Evolutionary conservation across 2,888 invertebrate genomes (phyloP).

Genomic region (Epsilonema sp.): DNA sequence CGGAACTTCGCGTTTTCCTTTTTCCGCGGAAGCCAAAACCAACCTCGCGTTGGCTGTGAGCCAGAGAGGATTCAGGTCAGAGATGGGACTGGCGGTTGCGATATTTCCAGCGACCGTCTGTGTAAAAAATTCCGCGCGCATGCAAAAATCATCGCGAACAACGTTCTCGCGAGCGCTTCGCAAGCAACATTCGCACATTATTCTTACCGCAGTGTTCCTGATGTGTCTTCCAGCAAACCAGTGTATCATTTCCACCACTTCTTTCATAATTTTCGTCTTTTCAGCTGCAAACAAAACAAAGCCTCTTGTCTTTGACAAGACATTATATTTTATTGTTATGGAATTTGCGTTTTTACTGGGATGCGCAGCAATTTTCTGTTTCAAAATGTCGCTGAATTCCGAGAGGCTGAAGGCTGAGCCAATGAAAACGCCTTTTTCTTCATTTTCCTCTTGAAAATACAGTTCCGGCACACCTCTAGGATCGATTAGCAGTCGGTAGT

Average conservation of each 20-base stretch:
- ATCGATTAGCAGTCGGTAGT: slow-evolving; percentile 57
- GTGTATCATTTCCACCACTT: slow-evolving; percentile 60
- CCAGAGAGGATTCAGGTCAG: slow-evolving; percentile 77
- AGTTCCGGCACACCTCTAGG: slow-evolving; percentile 49
- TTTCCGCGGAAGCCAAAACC: slow-evolving; percentile 13
- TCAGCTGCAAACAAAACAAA: too few species aligned
- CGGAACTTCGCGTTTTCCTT: slow-evolving; percentile 38
- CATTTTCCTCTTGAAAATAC: slow-evolving; percentile 39
- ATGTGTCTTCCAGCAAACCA: slow-evolving; percentile 91
- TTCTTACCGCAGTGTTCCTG: slow-evolving; percentile 56
- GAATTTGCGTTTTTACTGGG: too few species aligned
- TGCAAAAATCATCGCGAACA: too few species aligned
- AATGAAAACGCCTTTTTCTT: slow-evolving; percentile 42
- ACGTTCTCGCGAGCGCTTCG: too few species aligned
- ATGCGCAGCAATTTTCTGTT: slow-evolving; percentile 37
- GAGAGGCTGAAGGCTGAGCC: slow-evolving; percentile 59
- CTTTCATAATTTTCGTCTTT: slow-evolving; percentile 29
- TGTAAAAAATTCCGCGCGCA: too few species aligned
- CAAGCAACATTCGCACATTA: too few species aligned
- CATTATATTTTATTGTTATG: too few species aligned
- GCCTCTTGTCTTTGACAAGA: too few species aligned
- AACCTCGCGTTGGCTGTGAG: slow-evolving; percentile 45
- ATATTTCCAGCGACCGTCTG: slow-evolving; percentile 73
- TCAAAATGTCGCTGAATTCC: slow-evolving; percentile 49
- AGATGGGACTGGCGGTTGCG: slow-evolving; percentile 83